A percentile compares a stretch with the other conserved stretches of the same genome.
These are phyloP conservation scores for Rhynchopsitta pachyrhyncha DNA, from an alignment of 2,113 vertebrate genomes.

Conservation along the genomic window DNA sequence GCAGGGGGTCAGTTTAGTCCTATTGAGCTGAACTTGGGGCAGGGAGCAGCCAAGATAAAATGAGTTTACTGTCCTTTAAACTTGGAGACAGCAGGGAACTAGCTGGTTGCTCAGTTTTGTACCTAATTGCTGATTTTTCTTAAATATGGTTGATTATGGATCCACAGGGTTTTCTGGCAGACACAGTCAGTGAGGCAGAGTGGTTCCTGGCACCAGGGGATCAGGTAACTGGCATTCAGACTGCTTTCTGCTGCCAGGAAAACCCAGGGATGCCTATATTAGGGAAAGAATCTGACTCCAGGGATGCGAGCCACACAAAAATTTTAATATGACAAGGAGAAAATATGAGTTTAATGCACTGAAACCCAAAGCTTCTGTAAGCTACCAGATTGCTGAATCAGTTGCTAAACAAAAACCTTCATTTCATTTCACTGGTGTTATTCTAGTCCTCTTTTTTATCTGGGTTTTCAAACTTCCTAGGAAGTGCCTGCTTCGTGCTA, in stretches of 20 bases:
- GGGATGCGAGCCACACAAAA: background rate
- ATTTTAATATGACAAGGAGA: constrained; percentile 42
- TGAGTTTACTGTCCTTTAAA: background rate
- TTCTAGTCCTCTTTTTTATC: background rate
- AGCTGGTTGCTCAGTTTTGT: background rate
- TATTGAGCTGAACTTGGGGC: background rate
- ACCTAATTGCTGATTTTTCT: background rate
- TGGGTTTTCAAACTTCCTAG: background rate
- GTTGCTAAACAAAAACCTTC: constrained; percentile 39
- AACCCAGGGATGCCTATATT: constrained; percentile 38
- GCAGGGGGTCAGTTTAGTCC: background rate
- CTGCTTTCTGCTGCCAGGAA: constrained; percentile 34
- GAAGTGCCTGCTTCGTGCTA: constrained; percentile 1
- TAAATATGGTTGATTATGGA: background rate
- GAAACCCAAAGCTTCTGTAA: constrained; percentile 36
- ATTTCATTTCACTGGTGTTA: constrained; percentile 11
- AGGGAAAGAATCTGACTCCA: constrained; percentile 31
- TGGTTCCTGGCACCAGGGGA: background rate
- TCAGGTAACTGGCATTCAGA: constrained; percentile 31
- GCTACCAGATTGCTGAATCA: background rate
- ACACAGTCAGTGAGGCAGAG: background rate
- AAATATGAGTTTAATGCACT: constrained; percentile 56
- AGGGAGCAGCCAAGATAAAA: background rate
- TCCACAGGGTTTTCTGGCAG: background rate
- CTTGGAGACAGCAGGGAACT: background rate